Evolutionary conservation across 1,140 invertebrate species (phyloP), one percentile per base, ranked within the genome.

Genomic region (Drosophila equinoxialis): DNA sequence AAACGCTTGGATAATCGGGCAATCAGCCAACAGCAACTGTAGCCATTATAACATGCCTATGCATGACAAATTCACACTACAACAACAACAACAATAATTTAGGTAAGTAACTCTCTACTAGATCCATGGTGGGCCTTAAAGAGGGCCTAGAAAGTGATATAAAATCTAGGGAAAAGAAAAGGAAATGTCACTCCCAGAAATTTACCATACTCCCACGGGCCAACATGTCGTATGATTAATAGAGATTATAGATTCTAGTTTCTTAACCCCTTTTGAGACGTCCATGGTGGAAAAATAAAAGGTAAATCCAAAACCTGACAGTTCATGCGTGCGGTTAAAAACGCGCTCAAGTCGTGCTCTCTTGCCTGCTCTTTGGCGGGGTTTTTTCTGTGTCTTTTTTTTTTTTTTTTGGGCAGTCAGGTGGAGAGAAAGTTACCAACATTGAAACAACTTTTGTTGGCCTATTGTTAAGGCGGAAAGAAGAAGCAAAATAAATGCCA

Each of bases 381-480:
- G 14, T 14, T 63, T 45, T 68, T 65, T 26, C 23, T 26, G 23
- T 26, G 23, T 26, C 3, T 26, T 4, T 26, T 73, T 74, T 39
- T 41, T 20, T 1, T 17, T 48, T 17, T 51, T 51, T 51, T 59
- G 17, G 71, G 72, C 77, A 79, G 77, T 77, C 79, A 80, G 81
- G 59, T 89, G 82, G 79, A 81, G 84, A 89, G 84, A 89, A 89
- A 89, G 84, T 89, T 89, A 82, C 79, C 83, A 87, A 69, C 84
- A 87, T 87, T 86, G 84, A 87, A 87, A 80, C 83, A 79, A 89
- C 84, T 86, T 83, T 86, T 74, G 71, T 64, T 68, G 65, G 79
- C 74, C 74, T 71, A 77, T 86, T 81, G 83, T 82, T 87, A 70
- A 68, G 70, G 81, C 68, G 77, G 75, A 74, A 55, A 68, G 54